Conservation (phyloP, 2,797 vertebrate genomes). For the Microcaecilia unicolor region DNA sequence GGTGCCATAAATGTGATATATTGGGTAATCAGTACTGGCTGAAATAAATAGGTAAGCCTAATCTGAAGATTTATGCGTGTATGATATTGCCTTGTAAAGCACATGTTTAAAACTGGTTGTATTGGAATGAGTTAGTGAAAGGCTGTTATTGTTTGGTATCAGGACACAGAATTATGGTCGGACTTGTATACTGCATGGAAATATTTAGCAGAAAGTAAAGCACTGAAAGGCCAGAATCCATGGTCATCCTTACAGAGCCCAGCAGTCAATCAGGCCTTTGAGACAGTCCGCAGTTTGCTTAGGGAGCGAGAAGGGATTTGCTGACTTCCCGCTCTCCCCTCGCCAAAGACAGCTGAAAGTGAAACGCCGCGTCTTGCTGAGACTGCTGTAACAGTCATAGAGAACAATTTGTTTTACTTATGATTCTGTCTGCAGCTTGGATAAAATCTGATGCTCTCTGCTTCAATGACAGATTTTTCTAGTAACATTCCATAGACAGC, state of each 20-base stretch:
- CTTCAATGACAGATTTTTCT: too few relatives aligned
- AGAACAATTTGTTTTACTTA: too few relatives aligned
- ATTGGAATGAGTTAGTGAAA: constrained; percentile 21
- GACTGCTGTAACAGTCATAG: too few relatives aligned
- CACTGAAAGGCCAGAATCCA: constrained; percentile 4
- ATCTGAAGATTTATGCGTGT: constrained; percentile 1
- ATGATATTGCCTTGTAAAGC: constrained; percentile 19
- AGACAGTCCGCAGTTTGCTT: constrained; percentile 33
- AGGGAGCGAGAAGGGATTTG: neutral
- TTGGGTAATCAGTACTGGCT: too few relatives aligned
- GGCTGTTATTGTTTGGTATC: constrained; percentile 7
- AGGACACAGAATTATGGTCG: constrained; percentile 13
- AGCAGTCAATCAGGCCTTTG: constrained; percentile 32
- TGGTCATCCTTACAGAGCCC: constrained; percentile 9
- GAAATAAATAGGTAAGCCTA: too few relatives aligned
- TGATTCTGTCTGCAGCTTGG: too few relatives aligned
- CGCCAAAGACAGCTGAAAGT: too few relatives aligned
- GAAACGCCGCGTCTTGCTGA: too few relatives aligned
- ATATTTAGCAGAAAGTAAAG: constrained; percentile 19
- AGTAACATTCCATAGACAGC: too few relatives aligned
- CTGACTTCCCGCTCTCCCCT: too few relatives aligned
- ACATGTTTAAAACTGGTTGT: constrained; percentile 12
- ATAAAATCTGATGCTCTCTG: too few relatives aligned
- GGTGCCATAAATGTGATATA: too few relatives aligned
- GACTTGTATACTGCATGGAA: constrained; percentile 9